phyloP scores from a whole-genome alignment of 2,113 vertebrate species.

The Fulmarus glacialis region DNA sequence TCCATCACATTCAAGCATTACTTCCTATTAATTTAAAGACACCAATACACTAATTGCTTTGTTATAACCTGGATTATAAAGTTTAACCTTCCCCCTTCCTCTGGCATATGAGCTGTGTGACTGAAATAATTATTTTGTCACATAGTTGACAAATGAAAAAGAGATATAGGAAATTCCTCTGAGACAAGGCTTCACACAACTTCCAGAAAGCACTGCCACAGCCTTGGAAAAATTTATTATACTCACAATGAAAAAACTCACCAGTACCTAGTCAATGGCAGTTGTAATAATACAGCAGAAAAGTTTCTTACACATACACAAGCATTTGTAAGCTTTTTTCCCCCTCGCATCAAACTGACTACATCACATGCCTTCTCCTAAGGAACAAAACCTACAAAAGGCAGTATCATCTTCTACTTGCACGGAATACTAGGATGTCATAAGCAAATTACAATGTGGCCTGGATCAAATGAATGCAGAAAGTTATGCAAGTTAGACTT shows the following conservation, averaged over 20 bases:
- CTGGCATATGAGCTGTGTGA: not conserved
- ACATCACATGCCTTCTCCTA: not conserved
- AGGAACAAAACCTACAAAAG: not conserved
- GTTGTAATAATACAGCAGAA: not conserved
- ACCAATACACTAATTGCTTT: not conserved
- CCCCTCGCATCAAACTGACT: not conserved
- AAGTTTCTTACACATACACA: not conserved
- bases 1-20: not conserved
- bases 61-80: not conserved
- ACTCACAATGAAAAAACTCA: not conserved
- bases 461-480: not conserved
- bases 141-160: not conserved
- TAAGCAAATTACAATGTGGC: not conserved
- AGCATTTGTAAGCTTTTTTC: not conserved
- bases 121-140: not conserved
- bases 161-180: not conserved
- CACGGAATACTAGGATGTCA: not conserved
- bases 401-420: not conserved
- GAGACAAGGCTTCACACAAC: not conserved
- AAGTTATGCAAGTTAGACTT: not conserved
- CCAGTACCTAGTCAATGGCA: not conserved
- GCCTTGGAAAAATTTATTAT: not conserved
- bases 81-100: not conserved
- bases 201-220: not conserved
- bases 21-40: not conserved